A percentile compares a stretch with the other conserved stretches of the same genome.
Evolutionary conservation across 1,140 invertebrate genomes (phyloP).

Genomic region (Eurosta solidaginis): DNA sequence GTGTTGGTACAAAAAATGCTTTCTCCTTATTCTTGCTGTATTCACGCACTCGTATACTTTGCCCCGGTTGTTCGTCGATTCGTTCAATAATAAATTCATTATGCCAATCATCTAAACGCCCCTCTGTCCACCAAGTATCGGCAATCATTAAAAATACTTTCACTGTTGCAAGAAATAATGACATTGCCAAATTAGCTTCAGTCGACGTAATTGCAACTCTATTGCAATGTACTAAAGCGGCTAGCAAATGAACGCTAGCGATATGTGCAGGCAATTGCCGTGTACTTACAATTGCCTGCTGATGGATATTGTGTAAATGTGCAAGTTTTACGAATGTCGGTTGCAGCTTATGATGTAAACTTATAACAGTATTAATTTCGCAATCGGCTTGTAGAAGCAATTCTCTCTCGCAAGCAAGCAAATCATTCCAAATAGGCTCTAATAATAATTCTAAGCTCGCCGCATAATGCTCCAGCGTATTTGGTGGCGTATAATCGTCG

Average conservation of each 20-base stretch:
- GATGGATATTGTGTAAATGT: conserved; percentile 30
- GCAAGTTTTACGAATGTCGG: conserved; percentile 37
- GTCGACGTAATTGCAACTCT: conserved; percentile 19
- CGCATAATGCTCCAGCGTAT: conserved; percentile 42
- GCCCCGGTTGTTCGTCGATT: neutral
- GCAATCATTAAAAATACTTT: conserved; percentile 48
- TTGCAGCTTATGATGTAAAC: conserved; percentile 35
- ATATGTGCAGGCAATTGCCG: conserved; percentile 42
- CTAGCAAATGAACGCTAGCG: conserved; percentile 42
- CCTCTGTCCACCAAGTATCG: conserved; percentile 52
- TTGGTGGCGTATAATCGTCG: conserved; percentile 26
- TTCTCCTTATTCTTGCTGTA: conserved; percentile 35
- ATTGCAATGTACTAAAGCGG: conserved; percentile 35
- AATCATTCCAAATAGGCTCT: conserved; percentile 38
- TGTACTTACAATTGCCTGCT: conserved; percentile 9
- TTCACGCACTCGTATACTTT: conserved; percentile 31
- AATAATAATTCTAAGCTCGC: conserved; percentile 43
- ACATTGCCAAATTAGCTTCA: conserved; percentile 39
- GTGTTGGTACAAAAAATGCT: conserved; percentile 31
- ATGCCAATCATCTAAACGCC: conserved; percentile 44
- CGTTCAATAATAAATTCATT: conserved; percentile 50
- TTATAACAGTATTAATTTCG: conserved; percentile 36
- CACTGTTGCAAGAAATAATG: conserved; percentile 35
- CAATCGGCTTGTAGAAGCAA: conserved; percentile 33
- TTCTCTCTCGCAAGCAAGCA: conserved; percentile 41